phyloP scores from a whole-genome alignment of 2,888 invertebrate species.

The Saturnia pavonia region DNA sequence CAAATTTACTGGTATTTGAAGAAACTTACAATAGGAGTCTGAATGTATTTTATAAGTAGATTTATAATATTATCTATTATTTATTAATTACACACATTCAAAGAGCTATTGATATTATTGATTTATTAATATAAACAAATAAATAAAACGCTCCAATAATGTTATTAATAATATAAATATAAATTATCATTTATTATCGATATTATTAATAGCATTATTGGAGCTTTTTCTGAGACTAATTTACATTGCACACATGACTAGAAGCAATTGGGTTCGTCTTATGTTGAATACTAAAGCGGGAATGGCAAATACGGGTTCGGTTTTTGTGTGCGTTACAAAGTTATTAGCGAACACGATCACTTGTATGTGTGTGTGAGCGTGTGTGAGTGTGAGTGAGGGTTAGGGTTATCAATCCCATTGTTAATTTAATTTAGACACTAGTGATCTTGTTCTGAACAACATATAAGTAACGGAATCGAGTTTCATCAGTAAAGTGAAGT shows the following conservation, averaged over 20 bases:
- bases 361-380: neutral
- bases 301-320: slow-evolving; percentile 7
- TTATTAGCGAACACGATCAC: slow-evolving; percentile 2
- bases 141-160: too few species aligned
- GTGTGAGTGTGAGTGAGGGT: neutral
- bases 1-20: too few species aligned
- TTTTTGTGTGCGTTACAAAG: neutral
- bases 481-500: neutral
- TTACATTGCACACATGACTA: slow-evolving; percentile 3
- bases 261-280: slow-evolving; percentile 3
- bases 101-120: too few species aligned
- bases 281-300: slow-evolving; percentile 11
- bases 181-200: too few species aligned
- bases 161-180: too few species aligned
- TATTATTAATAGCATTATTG: too few species aligned
- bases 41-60: too few species aligned
- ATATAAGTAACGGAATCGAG: neutral
- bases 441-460: neutral
- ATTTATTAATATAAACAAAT: too few species aligned
- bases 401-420: neutral
- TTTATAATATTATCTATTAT: too few species aligned
- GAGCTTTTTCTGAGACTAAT: slow-evolving; percentile 2
- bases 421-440: neutral
- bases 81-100: too few species aligned
- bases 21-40: too few species aligned